Conservation (phyloP, 2,797 vertebrate genomes). For the Eulemur mongoz region DNA sequence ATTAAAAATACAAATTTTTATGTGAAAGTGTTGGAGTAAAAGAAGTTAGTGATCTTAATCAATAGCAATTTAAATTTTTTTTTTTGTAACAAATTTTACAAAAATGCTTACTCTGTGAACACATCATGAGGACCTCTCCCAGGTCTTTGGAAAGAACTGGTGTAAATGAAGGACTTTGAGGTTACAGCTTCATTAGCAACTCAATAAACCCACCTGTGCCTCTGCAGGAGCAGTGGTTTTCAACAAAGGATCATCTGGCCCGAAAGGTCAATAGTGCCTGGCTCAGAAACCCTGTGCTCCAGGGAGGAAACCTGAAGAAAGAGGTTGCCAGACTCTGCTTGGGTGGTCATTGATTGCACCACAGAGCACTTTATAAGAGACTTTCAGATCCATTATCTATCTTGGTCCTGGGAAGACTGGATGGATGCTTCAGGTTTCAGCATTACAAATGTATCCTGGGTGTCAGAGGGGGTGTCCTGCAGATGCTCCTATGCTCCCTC, state of each 20-base stretch:
- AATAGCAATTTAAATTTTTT: background rate
- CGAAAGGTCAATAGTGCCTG: background rate
- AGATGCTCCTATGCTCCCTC: background rate
- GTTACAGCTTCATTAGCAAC: background rate
- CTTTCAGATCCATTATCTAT: background rate
- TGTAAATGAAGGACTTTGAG: background rate
- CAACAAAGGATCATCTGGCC: background rate
- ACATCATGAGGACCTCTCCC: background rate
- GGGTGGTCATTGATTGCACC: background rate
- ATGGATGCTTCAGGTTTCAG: background rate
- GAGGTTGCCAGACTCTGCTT: background rate
- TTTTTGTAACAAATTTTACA: background rate
- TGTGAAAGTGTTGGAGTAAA: background rate
- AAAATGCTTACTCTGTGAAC: background rate
- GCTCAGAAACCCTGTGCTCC: background rate
- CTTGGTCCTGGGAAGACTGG: background rate
- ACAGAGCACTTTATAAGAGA: background rate
- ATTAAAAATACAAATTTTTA: background rate
- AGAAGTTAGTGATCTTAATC: background rate
- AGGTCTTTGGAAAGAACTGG: background rate
- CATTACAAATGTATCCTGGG: background rate
- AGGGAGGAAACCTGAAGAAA: background rate
- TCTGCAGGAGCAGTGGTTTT: background rate
- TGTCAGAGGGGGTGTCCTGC: background rate
- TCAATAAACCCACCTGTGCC: background rate